A percentile compares a stretch with the other conserved stretches of the same genome.
phyloP scores from a whole-genome alignment of 2,113 vertebrate species.

The Spea bombifrons region DNA sequence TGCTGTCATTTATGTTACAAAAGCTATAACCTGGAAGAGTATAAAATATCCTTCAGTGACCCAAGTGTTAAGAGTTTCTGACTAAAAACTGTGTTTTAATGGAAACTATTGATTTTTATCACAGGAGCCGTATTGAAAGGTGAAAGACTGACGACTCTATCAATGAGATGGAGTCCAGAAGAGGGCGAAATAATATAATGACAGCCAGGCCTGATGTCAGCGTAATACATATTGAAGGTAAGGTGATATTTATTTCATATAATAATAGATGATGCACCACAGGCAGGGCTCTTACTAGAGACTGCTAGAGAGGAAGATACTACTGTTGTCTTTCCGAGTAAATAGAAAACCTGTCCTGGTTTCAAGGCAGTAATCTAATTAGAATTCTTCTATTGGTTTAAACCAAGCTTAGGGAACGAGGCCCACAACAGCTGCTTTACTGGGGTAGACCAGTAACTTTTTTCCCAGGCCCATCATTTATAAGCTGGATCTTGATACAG shows the following conservation, averaged over 20 bases:
- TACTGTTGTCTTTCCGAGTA: too few species aligned
- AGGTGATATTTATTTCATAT: neutral
- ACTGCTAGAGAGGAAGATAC: neutral
- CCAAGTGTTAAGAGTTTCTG: neutral
- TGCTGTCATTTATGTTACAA: neutral
- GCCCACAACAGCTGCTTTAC: too few species aligned
- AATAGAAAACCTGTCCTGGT: too few species aligned
- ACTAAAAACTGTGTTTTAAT: neutral
- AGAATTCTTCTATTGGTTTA: too few species aligned
- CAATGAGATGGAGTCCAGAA: neutral
- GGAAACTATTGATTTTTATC: conserved; percentile 1
- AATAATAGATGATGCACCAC: neutral
- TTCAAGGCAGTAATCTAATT: too few species aligned
- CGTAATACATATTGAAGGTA: neutral
- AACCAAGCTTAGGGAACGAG: too few species aligned
- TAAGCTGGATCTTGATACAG: too few species aligned
- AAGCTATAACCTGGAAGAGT: neutral
- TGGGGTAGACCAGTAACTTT: too few species aligned
- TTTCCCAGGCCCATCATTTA: too few species aligned
- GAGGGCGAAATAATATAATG: neutral
- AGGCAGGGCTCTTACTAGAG: neutral
- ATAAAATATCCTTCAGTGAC: neutral
- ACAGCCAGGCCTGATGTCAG: neutral
- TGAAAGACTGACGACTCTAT: neutral
- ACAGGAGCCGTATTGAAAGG: neutral